phyloP scores from a whole-genome alignment of 2,113 vertebrate species.

The Pica pica region DNA sequence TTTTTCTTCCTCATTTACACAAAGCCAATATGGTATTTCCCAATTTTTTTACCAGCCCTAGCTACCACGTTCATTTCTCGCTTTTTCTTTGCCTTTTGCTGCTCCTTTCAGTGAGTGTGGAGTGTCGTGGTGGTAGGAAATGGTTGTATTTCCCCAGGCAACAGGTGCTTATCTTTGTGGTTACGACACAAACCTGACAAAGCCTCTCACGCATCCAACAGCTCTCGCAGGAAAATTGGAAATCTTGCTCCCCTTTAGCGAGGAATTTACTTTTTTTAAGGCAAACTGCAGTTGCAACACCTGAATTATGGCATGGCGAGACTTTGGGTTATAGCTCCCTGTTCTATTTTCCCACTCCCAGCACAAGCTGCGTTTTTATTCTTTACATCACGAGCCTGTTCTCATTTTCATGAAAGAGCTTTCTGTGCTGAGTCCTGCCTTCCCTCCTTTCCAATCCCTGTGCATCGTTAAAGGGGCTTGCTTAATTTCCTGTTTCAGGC shows the following conservation, averaged over 20 bases:
- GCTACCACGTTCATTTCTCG: not conserved
- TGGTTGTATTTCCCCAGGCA: conserved; percentile 60
- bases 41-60: not conserved
- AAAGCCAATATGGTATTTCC: not conserved
- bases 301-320: not conserved
- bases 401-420: not conserved
- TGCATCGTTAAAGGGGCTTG: not conserved
- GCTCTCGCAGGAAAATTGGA: conserved; percentile 42
- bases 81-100: conserved; percentile 45
- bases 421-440: not conserved
- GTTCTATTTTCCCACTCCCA: not conserved
- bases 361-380: not conserved
- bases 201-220: conserved; percentile 52
- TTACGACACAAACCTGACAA: conserved; percentile 27
- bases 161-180: conserved; percentile 65
- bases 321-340: not conserved
- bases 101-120: not conserved
- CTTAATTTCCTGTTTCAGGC: not conserved
- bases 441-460: not conserved
- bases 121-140: conserved; percentile 42
- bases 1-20: not conserved
- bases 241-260: conserved; percentile 14
- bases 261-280: conserved; percentile 4
- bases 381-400: not conserved
- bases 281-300: conserved; percentile 52